Base-by-base conservation (phyloP, 2,888 invertebrate species). In the Brachypalpus laphriformis region DNA sequence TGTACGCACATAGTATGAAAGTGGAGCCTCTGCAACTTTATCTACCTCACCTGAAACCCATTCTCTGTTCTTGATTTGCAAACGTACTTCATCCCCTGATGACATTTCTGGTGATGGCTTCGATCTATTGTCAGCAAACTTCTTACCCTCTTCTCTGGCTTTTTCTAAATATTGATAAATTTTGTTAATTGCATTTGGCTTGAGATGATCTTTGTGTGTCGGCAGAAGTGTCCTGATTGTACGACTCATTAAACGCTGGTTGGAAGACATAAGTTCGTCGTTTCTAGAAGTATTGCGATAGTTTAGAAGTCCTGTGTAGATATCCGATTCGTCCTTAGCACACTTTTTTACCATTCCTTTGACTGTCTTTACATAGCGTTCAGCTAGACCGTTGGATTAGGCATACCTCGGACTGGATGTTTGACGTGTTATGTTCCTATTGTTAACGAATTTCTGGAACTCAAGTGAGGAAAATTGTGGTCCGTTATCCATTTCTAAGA, bases 381-480 rank as follows among this genome's bases (percentile, higher is more conserved):
- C 77, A 14, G 81, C 83, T 4, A 87, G 14, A 4, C 83, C 86
- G 14, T 87, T 86, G 25, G 76, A 83, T 51, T 75, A 57, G 2
- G 87, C 49, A 57, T 81, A 83, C 37, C 71, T 70, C 7, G 83
- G 71, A 37, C 81, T 82, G 25, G 82, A 82, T 11, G 83, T 87
- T 56, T 75, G 77, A 56, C 77, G 83, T 25, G 59, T 57, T 37
- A 82, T 85, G 16, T 66, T 61, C 86, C 82, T 83, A 9, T 14
- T 37, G 11, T 76, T 76, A 22, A 47, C 57, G 42, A 86, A 87
- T 20, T 74, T 61, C 2, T 47, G 54, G 51, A 86, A 87, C 51
- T 87, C 78, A 8, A 63, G 57, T 8, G 83, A 82, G 8, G 78
- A 37, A 20, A 82, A 86, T 28, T 82, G 54, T 18, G 54, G 54